phyloP scores from a whole-genome alignment of 2,888 invertebrate genomes.

The Eupithecia pulchellata region DNA sequence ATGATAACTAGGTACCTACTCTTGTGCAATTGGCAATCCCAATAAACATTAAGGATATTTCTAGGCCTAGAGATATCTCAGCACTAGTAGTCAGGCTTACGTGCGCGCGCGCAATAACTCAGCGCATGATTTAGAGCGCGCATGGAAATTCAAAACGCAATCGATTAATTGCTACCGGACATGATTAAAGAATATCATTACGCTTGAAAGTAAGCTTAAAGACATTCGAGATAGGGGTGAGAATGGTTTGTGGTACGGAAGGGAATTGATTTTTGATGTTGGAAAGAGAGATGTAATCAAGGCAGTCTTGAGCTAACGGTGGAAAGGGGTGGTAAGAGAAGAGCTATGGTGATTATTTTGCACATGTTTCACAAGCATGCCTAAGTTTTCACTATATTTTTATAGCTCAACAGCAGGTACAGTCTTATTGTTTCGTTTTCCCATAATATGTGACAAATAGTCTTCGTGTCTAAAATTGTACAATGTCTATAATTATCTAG shows the following conservation, averaged over 20 bases:
- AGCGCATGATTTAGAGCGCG: constrained; percentile 12
- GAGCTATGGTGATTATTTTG: background rate
- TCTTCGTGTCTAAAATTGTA: background rate
- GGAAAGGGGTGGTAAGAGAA: background rate
- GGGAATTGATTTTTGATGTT: constrained; percentile 30
- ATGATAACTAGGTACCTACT: background rate
- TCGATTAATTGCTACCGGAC: constrained; percentile 39
- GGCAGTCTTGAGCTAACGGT: background rate
- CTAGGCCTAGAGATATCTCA: background rate
- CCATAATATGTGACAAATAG: background rate
- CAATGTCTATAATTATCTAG: background rate
- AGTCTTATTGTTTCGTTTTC: background rate
- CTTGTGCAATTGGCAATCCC: background rate
- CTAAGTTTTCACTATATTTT: background rate
- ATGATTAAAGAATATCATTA: constrained; percentile 17
- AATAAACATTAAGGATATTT: background rate
- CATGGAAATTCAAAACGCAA: constrained; percentile 39
- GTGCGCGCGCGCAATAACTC: constrained; percentile 29
- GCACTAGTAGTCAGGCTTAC: constrained; percentile 5
- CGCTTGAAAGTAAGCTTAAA: constrained; percentile 14
- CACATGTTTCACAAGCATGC: background rate
- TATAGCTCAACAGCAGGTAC: background rate
- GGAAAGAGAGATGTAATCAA: background rate
- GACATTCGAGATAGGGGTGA: constrained; percentile 1
- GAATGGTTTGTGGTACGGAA: background rate